Percentiles rank a stretch among this genome's conserved stretches.
Evolutionary conservation across 2,797 vertebrate species (phyloP).

Genomic region (Buphagus erythrorhynchus): DNA sequence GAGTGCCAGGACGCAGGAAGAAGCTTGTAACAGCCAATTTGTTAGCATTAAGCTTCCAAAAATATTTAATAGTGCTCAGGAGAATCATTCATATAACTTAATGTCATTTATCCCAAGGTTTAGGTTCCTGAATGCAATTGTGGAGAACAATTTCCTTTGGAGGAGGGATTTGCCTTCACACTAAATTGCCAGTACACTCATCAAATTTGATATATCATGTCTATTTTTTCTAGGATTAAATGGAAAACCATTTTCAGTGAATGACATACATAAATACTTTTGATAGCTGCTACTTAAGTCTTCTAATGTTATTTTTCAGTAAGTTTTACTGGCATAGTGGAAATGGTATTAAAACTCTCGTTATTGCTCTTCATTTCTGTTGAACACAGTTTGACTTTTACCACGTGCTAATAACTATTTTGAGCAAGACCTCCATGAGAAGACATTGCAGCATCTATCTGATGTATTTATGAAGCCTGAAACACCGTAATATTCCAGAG

Average conservation of each 20-base stretch:
- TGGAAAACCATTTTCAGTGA: not conserved
- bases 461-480: not conserved
- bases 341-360: accelerated
- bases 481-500: not conserved
- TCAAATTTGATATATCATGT: not conserved
- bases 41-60: not conserved
- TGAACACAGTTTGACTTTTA: not conserved
- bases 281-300: not conserved
- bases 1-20: not conserved
- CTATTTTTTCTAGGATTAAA: not conserved
- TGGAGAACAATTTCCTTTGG: not conserved
- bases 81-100: not conserved
- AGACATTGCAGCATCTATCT: not conserved
- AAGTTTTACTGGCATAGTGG: not conserved
- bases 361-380: not conserved
- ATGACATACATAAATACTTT: not conserved
- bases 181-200: not conserved
- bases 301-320: not conserved
- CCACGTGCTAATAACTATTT: not conserved
- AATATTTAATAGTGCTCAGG: not conserved
- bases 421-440: not conserved
- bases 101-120: not conserved
- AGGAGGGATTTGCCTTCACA: not conserved
- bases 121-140: not conserved
- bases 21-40: not conserved